These are phyloP conservation scores for Biston stratarius DNA, from an alignment of 2,888 invertebrate genomes.

Conservation along the genomic window DNA sequence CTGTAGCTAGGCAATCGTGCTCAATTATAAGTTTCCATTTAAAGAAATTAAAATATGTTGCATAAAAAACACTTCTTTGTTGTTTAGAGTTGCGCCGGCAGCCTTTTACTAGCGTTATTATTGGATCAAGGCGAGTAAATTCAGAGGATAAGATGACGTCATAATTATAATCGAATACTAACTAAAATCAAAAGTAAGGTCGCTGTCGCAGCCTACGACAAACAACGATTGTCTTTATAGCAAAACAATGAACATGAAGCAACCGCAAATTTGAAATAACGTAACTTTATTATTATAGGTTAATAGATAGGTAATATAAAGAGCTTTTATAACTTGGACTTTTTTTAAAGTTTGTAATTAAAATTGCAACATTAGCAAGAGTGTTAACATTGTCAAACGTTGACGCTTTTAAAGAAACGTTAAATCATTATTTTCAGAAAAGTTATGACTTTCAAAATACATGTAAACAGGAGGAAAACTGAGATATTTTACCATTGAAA, in stretches of 20 bases:
- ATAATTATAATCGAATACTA: conserved; percentile 59
- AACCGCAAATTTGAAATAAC: conserved; percentile 30
- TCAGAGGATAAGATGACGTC: conserved; percentile 72
- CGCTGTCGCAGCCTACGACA: conserved; percentile 60
- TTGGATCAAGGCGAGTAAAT: conserved; percentile 72
- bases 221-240: conserved; percentile 39
- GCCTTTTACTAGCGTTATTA: conserved; percentile 53
- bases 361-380: too few species aligned
- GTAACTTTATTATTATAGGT: background rate
- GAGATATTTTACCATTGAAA: too few species aligned
- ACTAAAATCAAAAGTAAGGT: conserved; percentile 69
- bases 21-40: conserved; percentile 44
- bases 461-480: too few species aligned
- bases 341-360: too few species aligned
- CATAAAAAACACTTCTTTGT: background rate
- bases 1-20: conserved; percentile 41
- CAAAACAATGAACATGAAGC: conserved; percentile 41
- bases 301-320: background rate
- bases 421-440: too few species aligned
- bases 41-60: conserved; percentile 40
- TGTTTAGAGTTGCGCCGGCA: conserved; percentile 40
- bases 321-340: too few species aligned
- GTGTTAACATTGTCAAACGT: too few species aligned
- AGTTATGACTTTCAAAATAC: too few species aligned
- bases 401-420: too few species aligned